A percentile compares a stretch with the other conserved stretches of the same genome.
Evolutionary conservation across 2,113 vertebrate genomes (phyloP).

Genomic region (Ginglymostoma cirratum): DNA sequence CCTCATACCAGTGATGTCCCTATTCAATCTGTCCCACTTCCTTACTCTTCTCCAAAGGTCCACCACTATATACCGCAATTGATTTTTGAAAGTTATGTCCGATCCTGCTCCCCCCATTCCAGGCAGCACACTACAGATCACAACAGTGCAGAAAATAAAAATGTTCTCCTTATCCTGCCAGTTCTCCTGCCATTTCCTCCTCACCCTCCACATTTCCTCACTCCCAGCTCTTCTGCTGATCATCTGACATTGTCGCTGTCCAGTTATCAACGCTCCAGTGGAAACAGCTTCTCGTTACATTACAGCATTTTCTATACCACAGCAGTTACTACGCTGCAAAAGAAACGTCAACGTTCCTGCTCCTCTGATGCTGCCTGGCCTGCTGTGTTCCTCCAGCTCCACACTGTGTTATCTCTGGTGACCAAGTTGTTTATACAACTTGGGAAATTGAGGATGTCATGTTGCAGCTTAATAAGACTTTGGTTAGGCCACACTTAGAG

Average conservation of each 20-base stretch:
- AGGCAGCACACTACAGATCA: background rate
- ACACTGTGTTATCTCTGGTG: no score
- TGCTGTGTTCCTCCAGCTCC: no score
- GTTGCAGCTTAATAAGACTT: no score
- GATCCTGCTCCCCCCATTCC: background rate
- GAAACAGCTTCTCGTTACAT: background rate
- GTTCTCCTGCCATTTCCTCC: no score
- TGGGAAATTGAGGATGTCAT: no score
- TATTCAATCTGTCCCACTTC: background rate
- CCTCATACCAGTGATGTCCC: background rate
- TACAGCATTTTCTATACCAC: no score
- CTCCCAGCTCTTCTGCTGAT: background rate
- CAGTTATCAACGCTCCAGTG: background rate
- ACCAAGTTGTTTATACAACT: no score
- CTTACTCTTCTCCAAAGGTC: background rate
- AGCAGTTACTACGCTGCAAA: no score
- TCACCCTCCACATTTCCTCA: background rate
- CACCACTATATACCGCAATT: background rate
- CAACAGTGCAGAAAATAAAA: background rate
- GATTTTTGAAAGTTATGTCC: background rate
- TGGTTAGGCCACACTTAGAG: no score
- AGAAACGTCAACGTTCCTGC: no score
- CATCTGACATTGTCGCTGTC: background rate
- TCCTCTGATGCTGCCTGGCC: no score
- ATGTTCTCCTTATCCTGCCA: background rate